phyloP scores from a whole-genome alignment of 2,797 vertebrate genomes.

The Pangasius sanitwongsei region DNA sequence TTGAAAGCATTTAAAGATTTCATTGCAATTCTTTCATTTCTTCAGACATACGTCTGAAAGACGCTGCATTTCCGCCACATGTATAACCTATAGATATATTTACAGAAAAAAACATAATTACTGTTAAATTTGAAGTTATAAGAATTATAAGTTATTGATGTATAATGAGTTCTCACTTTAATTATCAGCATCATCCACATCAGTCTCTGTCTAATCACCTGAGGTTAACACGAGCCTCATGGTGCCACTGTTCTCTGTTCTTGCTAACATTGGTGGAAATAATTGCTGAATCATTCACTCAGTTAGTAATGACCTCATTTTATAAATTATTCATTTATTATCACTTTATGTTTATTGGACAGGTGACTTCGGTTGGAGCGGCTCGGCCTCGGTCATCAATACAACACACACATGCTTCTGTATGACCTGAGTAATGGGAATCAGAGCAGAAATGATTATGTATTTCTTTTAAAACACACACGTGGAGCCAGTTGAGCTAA shows the following conservation, averaged over 20 bases:
- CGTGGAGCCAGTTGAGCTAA: not conserved
- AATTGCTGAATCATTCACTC: not conserved
- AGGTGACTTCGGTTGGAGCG: not conserved
- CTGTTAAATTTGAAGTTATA: not conserved
- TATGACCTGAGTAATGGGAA: not conserved
- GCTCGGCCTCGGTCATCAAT: not conserved
- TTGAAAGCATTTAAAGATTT: not conserved
- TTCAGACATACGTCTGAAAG: no score
- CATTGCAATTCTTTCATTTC: not conserved
- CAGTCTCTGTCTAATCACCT: not conserved
- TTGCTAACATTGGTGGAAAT: not conserved
- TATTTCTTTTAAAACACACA: not conserved
- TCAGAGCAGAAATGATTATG: not conserved
- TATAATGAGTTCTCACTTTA: not conserved
- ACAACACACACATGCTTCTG: not conserved
- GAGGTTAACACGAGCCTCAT: not conserved
- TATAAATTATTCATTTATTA: not conserved
- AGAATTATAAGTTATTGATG: not conserved
- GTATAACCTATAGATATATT: not conserved
- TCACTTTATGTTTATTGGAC: not conserved
- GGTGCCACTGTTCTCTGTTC: not conserved
- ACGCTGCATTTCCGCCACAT: not conserved
- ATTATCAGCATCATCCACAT: not conserved
- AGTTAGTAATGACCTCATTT: not conserved
- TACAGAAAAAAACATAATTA: not conserved